Percentiles rank a stretch among this genome's conserved stretches.
phyloP scores from a whole-genome alignment of 2,888 invertebrate genomes.

The Drosophila barbarae region DNA sequence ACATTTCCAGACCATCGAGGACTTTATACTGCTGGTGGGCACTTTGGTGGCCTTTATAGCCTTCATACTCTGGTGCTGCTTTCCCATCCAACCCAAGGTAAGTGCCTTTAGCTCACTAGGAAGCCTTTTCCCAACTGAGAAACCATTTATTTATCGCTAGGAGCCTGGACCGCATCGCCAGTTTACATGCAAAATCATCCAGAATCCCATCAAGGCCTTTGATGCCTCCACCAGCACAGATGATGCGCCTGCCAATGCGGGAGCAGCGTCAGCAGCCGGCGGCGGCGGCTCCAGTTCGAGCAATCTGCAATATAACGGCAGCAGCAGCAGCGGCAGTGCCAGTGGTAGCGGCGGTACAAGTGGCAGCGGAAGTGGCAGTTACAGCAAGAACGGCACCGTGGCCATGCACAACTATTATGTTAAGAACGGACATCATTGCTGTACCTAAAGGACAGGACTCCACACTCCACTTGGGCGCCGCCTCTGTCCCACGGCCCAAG shows the following conservation, averaged over 20 bases:
- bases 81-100: conserved; percentile 82
- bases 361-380: conserved; percentile 54
- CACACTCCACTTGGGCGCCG: neutral
- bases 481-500: conserved; percentile 5
- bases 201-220: conserved; percentile 68
- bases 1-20: conserved; percentile 82
- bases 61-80: conserved; percentile 84
- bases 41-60: conserved; percentile 84
- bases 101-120: neutral
- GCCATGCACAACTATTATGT: conserved; percentile 78
- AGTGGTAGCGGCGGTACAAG: conserved; percentile 31
- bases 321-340: conserved; percentile 15
- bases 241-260: conserved; percentile 23
- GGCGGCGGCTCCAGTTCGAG: neutral
- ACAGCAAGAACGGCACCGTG: conserved; percentile 71
- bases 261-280: neutral
- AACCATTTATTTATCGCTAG: conserved; percentile 42
- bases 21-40: conserved; percentile 83
- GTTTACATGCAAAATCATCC: conserved; percentile 78
- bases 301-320: conserved; percentile 28
- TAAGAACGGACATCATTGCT: conserved; percentile 79
- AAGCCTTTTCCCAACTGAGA: no score
- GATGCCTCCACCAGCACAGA: conserved; percentile 56
- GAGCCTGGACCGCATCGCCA: conserved; percentile 78
- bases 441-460: conserved; percentile 72